Percentiles rank a stretch among this genome's conserved stretches.
These are phyloP conservation scores for Bucco capensis DNA, from an alignment of 2,113 vertebrate genomes.

Conservation along the genomic window DNA sequence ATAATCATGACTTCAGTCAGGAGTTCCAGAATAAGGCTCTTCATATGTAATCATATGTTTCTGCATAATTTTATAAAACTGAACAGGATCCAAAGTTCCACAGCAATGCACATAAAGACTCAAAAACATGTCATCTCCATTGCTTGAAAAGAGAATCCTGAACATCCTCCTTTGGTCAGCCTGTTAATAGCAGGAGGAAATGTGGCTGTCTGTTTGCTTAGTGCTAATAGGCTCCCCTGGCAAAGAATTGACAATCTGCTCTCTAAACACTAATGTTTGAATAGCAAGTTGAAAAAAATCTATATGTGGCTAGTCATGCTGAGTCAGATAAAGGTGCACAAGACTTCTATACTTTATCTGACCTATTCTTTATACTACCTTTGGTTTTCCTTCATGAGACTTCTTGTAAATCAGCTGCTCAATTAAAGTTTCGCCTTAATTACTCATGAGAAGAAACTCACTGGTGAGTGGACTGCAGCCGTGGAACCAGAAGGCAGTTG, in stretches of 20 bases:
- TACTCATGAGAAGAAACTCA: slow-evolving; percentile 13
- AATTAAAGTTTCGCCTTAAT: neutral
- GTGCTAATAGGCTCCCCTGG: neutral
- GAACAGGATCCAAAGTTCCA: neutral
- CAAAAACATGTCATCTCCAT: neutral
- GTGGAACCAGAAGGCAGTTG: neutral
- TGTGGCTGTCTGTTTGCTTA: neutral
- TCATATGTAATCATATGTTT: neutral
- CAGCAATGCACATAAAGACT: neutral
- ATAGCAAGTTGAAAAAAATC: neutral
- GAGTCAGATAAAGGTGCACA: neutral
- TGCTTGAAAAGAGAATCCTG: neutral
- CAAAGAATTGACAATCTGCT: neutral
- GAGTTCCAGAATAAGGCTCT: neutral
- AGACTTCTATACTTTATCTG: neutral
- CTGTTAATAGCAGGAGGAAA: neutral
- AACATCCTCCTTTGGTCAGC: neutral
- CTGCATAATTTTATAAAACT: neutral
- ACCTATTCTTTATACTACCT: neutral
- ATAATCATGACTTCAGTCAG: neutral
- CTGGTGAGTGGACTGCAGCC: neutral
- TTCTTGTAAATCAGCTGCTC: neutral
- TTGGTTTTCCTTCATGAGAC: neutral
- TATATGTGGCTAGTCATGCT: neutral
- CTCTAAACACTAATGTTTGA: neutral